Conservation (phyloP, 2,797 vertebrate genomes). For the Diglossa cyanea region DNA sequence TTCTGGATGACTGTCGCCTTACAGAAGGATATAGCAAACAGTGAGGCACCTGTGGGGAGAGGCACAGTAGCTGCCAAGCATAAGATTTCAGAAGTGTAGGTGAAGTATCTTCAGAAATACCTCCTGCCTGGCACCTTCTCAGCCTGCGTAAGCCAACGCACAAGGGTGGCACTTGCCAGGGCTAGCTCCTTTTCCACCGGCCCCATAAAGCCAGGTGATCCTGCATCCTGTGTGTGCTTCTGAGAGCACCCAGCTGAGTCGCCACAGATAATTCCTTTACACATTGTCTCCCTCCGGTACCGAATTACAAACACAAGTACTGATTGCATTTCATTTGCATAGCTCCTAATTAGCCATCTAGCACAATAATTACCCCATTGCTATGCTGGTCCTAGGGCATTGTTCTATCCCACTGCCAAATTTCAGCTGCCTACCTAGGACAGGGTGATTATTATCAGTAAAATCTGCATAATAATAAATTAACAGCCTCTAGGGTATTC, state of each 20-base stretch:
- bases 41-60: not conserved
- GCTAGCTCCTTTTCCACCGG: not conserved
- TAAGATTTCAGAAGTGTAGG: not conserved
- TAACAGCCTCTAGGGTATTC: not conserved
- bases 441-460: not conserved
- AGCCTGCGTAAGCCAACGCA: not conserved
- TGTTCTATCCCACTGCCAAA: conserved; percentile 13
- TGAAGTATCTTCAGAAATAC: not conserved
- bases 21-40: not conserved
- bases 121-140: not conserved
- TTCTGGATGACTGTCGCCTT: not conserved
- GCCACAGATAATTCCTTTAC: not conserved
- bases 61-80: not conserved
- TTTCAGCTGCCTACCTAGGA: not conserved
- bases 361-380: not conserved
- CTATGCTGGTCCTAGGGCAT: not conserved
- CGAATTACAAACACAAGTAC: not conserved
- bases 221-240: not conserved
- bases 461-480: conserved; percentile 31
- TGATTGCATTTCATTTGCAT: not conserved
- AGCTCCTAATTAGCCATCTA: conserved; percentile 17
- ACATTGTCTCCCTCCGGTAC: not conserved
- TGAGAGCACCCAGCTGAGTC: not conserved
- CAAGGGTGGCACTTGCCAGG: not conserved
- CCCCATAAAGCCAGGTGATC: not conserved